phyloP scores from a whole-genome alignment of 2,113 vertebrate species.

The Oncorhynchus nerka region DNA sequence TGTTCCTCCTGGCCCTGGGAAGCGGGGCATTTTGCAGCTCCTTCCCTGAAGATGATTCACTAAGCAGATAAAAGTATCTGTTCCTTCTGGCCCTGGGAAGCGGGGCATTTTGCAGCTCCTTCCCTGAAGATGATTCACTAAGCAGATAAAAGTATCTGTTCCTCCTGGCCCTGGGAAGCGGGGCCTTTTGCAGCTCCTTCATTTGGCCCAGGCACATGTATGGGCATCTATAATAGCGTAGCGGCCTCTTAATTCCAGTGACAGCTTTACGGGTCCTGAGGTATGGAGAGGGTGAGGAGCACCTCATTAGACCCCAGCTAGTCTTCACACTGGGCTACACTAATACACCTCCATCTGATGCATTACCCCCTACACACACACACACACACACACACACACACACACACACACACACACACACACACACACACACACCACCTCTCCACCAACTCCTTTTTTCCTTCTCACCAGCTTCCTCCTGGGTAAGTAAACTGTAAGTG shows the following conservation, averaged over 20 bases:
- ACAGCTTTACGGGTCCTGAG: conserved; percentile 75
- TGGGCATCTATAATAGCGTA: conserved; percentile 71
- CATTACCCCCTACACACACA: conserved; percentile 12
- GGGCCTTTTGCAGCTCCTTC: conserved; percentile 65
- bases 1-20: conserved; percentile 51
- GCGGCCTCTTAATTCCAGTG: conserved; percentile 76
- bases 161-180: conserved; percentile 51
- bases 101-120: conserved; percentile 60
- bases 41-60: conserved; percentile 70
- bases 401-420: not conserved
- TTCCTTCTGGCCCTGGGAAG: conserved; percentile 50
- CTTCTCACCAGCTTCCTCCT: too few relatives aligned
- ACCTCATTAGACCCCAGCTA: conserved; percentile 64
- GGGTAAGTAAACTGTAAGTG: too few relatives aligned
- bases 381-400: not conserved
- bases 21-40: conserved; percentile 62
- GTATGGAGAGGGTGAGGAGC: conserved; percentile 61
- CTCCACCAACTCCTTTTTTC: not conserved
- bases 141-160: conserved; percentile 71
- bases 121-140: conserved; percentile 73
- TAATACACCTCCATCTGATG: conserved; percentile 46
- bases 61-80: conserved; percentile 74
- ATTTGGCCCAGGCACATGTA: conserved; percentile 61
- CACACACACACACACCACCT: not conserved
- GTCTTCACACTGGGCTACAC: conserved; percentile 63